Conservation (phyloP, 2,888 invertebrate species). For the Prosapia bicincta region DNA sequence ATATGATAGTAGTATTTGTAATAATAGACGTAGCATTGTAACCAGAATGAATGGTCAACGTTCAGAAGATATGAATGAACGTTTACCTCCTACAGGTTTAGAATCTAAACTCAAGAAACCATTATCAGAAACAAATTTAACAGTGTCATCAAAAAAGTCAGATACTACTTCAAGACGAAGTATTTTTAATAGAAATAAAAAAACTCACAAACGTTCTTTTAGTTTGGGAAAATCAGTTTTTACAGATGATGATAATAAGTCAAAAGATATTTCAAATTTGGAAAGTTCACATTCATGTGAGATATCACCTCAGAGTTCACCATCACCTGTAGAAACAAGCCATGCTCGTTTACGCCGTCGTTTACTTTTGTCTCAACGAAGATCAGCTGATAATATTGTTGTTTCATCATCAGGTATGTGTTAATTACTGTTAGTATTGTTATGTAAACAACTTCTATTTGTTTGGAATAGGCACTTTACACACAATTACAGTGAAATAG, state of each 20-base stretch:
- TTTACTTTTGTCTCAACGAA: conserved; percentile 42
- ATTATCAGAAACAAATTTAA: conserved; percentile 27
- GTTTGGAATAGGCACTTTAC: too few relatives aligned
- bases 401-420: conserved; percentile 43
- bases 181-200: conserved; percentile 26
- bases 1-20: conserved; percentile 26
- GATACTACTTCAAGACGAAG: conserved; percentile 5
- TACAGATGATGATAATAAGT: conserved; percentile 26
- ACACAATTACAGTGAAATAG: too few relatives aligned
- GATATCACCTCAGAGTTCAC: conserved; percentile 34
- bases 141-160: not conserved
- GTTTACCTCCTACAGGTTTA: conserved; percentile 25
- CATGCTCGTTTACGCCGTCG: conserved; percentile 41
- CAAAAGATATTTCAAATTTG: conserved; percentile 13
- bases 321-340: conserved; percentile 31
- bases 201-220: conserved; percentile 35
- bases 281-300: conserved; percentile 29
- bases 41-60: conserved; percentile 26
- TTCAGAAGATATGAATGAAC: conserved; percentile 25
- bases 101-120: conserved; percentile 19
- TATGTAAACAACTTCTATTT: not conserved
- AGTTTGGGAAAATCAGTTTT: conserved; percentile 36
- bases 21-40: conserved; percentile 29
- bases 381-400: conserved; percentile 46
- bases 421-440: not conserved